A percentile compares a stretch with the other conserved stretches of the same genome.
phyloP scores from a whole-genome alignment of 1,140 invertebrate species.

The Acyrthosiphon pisum region DNA sequence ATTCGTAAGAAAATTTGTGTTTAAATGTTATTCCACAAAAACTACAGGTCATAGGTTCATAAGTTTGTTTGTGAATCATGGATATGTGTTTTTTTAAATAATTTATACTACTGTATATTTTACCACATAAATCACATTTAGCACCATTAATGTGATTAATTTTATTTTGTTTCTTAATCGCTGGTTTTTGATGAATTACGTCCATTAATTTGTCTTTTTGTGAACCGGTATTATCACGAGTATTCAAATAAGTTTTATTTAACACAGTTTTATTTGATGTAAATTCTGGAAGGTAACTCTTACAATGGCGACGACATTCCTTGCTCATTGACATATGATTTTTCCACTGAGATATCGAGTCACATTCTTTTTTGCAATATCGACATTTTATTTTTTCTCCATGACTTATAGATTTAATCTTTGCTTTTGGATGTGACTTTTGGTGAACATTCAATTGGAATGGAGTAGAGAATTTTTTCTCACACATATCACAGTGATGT shows the following conservation, averaged over 20 bases:
- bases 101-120: neutral
- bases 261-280: neutral
- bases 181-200: neutral
- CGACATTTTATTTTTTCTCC: neutral
- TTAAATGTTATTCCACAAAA: neutral
- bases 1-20: neutral
- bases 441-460: neutral
- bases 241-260: too few relatives aligned
- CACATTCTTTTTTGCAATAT: slow-evolving; percentile 32
- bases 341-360: slow-evolving; percentile 3
- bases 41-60: neutral
- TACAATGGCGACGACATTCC: slow-evolving; percentile 20
- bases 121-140: neutral
- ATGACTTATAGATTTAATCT: too few relatives aligned
- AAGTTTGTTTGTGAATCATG: neutral
- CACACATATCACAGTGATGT: neutral
- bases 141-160: neutral
- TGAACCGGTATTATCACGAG: neutral
- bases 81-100: neutral
- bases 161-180: neutral
- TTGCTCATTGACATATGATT: slow-evolving; percentile 20
- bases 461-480: slow-evolving; percentile 30
- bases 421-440: neutral
- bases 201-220: neutral
- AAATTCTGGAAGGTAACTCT: neutral